Conservation (phyloP, 92 coral and sea anemone species). For the Palythoa caribaeorum region DNA sequence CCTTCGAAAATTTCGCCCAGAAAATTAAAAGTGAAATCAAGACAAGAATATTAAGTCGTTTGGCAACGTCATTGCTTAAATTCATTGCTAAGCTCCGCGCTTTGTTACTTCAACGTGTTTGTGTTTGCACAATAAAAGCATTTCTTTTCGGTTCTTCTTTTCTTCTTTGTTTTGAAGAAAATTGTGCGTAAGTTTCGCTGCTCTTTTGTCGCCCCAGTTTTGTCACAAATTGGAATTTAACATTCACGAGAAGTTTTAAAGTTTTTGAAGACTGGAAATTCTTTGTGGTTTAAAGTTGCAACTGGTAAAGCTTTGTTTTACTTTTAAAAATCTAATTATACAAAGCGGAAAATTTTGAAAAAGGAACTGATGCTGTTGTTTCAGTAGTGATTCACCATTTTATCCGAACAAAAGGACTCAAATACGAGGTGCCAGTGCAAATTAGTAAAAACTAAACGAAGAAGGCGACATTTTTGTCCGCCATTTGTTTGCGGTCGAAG, state of each 20-base stretch:
- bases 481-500: slow-evolving; percentile 29
- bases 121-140: slow-evolving; percentile 41
- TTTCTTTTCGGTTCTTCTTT: neutral
- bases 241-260: neutral
- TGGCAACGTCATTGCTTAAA: slow-evolving; percentile 7
- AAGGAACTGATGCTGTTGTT: neutral
- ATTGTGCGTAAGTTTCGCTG: slow-evolving; percentile 30
- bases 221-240: neutral
- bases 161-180: slow-evolving; percentile 2
- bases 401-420: neutral
- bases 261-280: neutral
- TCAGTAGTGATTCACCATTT: neutral
- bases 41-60: neutral
- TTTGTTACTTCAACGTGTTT: slow-evolving; percentile 32
- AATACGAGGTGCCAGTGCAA: too few relatives aligned
- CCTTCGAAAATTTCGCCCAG: too few relatives aligned
- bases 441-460: neutral
- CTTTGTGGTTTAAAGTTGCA: neutral
- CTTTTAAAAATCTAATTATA: neutral
- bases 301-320: neutral
- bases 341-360: neutral
- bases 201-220: slow-evolving; percentile 1
- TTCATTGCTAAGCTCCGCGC: neutral
- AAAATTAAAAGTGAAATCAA: neutral
- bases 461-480: neutral